A percentile compares a stretch with the other conserved stretches of the same genome.
phyloP scores from a whole-genome alignment of 1,140 invertebrate genomes.

The Atta colombica region DNA sequence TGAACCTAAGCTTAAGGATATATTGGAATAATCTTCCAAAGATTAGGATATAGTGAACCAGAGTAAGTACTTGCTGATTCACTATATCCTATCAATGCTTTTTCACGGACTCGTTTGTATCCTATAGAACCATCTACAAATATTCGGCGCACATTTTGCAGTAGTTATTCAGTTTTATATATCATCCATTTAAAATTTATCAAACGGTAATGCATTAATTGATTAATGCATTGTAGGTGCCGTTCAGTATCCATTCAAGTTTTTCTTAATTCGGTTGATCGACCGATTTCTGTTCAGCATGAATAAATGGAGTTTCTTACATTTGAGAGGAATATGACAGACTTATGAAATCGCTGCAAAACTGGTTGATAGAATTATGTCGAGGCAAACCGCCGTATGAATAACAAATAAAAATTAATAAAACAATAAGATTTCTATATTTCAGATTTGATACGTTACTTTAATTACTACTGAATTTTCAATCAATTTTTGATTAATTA shows the following conservation, averaged over 20 bases:
- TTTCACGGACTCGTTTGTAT: slow-evolving; percentile 26
- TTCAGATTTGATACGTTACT: neutral
- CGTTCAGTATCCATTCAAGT: slow-evolving; percentile 25
- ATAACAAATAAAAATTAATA: neutral
- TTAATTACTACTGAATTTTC: neutral
- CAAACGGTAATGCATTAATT: neutral
- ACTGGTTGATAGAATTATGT: neutral
- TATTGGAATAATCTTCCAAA: slow-evolving; percentile 61
- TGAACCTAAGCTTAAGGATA: slow-evolving; percentile 33
- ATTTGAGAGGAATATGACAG: neutral
- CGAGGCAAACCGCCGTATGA: neutral
- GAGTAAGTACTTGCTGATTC: slow-evolving; percentile 49
- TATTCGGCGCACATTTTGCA: slow-evolving; percentile 30
- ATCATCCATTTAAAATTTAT: slow-evolving; percentile 51
- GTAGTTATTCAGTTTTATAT: slow-evolving; percentile 28
- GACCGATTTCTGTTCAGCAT: neutral
- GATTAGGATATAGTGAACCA: too few species aligned
- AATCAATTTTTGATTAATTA: neutral
- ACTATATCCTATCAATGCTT: slow-evolving; percentile 19
- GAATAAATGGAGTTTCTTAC: neutral
- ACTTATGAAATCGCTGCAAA: slow-evolving; percentile 11
- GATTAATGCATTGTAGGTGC: neutral
- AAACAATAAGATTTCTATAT: slow-evolving; percentile 4
- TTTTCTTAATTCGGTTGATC: slow-evolving; percentile 18
- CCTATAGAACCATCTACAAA: slow-evolving; percentile 47